Base-by-base conservation (phyloP, 2,888 invertebrate species). In the Oligia strigilis region DNA sequence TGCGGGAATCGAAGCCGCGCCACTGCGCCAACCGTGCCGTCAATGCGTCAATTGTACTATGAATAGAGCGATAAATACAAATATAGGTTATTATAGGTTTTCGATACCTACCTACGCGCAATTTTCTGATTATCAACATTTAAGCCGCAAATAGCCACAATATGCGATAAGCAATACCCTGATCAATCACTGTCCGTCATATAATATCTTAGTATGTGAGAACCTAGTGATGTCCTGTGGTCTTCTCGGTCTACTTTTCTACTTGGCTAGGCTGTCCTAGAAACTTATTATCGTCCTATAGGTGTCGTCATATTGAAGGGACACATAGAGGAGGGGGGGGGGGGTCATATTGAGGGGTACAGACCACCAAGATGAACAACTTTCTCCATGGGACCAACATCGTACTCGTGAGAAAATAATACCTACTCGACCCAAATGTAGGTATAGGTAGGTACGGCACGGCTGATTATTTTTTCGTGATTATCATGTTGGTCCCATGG, bases 111-210 rank as follows among this genome's bases (percentile, higher is more conserved):
- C 40, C 43, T 60, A 11, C 29, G 69, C 19, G 23, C 52, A 60
- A 81, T 82, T 70, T 85, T 43, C 46, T 62, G 65, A 49, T 36
- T 71, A 82, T 72, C 83, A 49, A 71, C 52, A 64, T 75, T 52
- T 52, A 73, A 55, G 65, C 72, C 70, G 60, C 75, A 77, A 82
- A 80, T 77, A 78, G 66, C 67, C 70, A 29, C 62, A 67, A 77
- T 75, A 49, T 46, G 40, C 71, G 72, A 65, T 80, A 82, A 76
- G 52, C 23, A 13, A 43, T 11, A 43, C 8, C 8, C 8, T 64
- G 40, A 81, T 88, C 80, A 83, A 89, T 89, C 87, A 87, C 78
- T 77, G 77, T 79, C 78, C 23, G 11, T 14, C 23, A 13, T 17
- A 52, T 29, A n/a, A 46, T 78, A 77, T 75, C 62, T 65, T 60